Base-by-base conservation (phyloP, 30 jellyfish, hydroid and myxozoan genomes). In the Sanderia malayensis region DNA sequence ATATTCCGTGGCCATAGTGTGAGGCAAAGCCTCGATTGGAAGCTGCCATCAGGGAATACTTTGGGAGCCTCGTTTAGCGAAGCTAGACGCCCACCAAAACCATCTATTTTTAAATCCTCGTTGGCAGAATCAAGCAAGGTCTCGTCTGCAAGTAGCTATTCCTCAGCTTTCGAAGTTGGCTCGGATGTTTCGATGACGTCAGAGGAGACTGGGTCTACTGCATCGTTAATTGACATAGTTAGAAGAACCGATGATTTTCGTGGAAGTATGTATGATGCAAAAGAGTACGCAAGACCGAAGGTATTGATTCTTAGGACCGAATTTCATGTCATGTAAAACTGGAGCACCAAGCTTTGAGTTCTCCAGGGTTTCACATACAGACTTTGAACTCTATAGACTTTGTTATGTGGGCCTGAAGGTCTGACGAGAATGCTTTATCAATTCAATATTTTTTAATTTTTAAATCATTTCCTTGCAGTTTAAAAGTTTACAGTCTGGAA, bases 1-100 rank as follows among this genome's bases (percentile, higher is more conserved):
- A 83, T 70, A 2, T 89, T 64, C 76, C 49, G 97, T 21, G 97
- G 97, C 32, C 86, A 82, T 58, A 47, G 82, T 29, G 90, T 83
- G 34, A 75, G 97, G 21, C 86, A 82, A 49, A 83, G 90, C 1
- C 77, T 70, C 4, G 52, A 70, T 1, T 79, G 95, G 95, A 45
- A 66, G n/a, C 90, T 77, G 28, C 95, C 95, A 4, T 82, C 97
- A 0, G 95, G 95, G 7, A 61, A 78, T 34, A 28, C 95, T 0
- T 31, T 88, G 46, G 75, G 76, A 18, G 83, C 82, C 52, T 19
- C 94, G 13, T 22, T 87, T 27, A 76, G 70, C 22, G 87, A 79
- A 31, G 91, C 87, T 27, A 55, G 82, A 44, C 68, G 46, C 69
- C 25, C 19, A 58, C 18, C 79, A 7, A 49, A 49, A 19, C 64